These are phyloP conservation scores for Halichondria panicea DNA, from an alignment of 37 sponge, comb jelly and placozoan genomes.

Conservation along the genomic window DNA sequence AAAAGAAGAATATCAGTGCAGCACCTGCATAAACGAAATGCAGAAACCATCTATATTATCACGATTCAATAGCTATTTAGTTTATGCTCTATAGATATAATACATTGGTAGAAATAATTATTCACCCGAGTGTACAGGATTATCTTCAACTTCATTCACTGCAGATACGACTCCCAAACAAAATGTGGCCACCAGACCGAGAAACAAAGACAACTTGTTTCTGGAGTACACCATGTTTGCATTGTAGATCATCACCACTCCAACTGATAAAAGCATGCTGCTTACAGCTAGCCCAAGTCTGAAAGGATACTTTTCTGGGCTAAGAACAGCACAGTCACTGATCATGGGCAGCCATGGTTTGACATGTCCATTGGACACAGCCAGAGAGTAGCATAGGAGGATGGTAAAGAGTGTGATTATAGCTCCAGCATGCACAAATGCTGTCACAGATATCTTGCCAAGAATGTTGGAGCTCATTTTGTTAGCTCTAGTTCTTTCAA, in stretches of 20 bases:
- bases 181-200: conserved; percentile 43
- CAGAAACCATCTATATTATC: no score
- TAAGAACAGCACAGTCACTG: conserved; percentile 73
- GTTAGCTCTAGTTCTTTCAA: no score
- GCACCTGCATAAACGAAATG: conserved; percentile 51
- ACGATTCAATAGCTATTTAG: not conserved
- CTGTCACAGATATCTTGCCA: conserved; percentile 10
- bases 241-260: conserved; percentile 42
- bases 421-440: conserved; percentile 35
- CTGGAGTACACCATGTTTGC: conserved; percentile 43
- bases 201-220: conserved; percentile 28
- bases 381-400: conserved; percentile 66
- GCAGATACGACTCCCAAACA: conserved; percentile 53
- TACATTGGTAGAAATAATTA: not conserved
- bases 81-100: not conserved
- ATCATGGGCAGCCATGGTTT: conserved; percentile 83
- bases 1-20: conserved; percentile 51
- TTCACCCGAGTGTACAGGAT: not conserved
- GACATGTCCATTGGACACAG: conserved; percentile 63
- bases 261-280: conserved; percentile 20
- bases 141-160: conserved; percentile 62
- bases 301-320: conserved; percentile 83
- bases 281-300: conserved; percentile 51
- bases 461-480: no score
- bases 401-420: conserved; percentile 39